phyloP scores from a whole-genome alignment of 2,113 vertebrate species.

The Neogobius melanostomus region DNA sequence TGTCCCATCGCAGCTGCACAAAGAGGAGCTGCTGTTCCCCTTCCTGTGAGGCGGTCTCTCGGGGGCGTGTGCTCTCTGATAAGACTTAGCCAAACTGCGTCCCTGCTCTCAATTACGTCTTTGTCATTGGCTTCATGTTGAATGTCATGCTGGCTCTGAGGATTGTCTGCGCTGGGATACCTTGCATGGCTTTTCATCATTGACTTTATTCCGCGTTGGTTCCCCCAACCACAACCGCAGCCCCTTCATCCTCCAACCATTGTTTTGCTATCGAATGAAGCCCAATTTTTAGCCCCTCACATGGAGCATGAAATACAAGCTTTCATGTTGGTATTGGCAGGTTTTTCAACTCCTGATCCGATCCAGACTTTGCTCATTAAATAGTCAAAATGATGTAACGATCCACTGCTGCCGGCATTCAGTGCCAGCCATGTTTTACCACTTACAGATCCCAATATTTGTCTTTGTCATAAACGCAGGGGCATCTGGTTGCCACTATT shows the following conservation, averaged over 20 bases:
- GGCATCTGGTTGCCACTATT: slow-evolving; percentile 64
- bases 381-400: slow-evolving; percentile 64
- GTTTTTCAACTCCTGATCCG: slow-evolving; percentile 65
- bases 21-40: slow-evolving; percentile 33
- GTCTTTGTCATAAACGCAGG: slow-evolving; percentile 64
- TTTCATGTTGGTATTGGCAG: slow-evolving; percentile 65
- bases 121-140: slow-evolving; percentile 53
- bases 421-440: slow-evolving; percentile 72
- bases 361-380: slow-evolving; percentile 68
- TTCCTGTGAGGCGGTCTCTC: slow-evolving; percentile 36
- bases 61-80: slow-evolving; percentile 45
- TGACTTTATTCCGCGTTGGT: slow-evolving; percentile 18
- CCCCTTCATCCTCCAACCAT: slow-evolving; percentile 41
- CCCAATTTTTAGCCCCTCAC: slow-evolving; percentile 56
- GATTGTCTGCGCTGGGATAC: slow-evolving; percentile 38
- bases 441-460: slow-evolving; percentile 65
- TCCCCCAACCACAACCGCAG: slow-evolving; percentile 39
- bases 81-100: slow-evolving; percentile 42
- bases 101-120: slow-evolving; percentile 47
- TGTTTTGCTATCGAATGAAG: slow-evolving; percentile 54
- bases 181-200: slow-evolving; percentile 47
- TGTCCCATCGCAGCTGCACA: slow-evolving; percentile 35
- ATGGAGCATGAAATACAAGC: slow-evolving; percentile 64
- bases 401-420: slow-evolving; percentile 43
- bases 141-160: slow-evolving; percentile 43